Percentiles rank a stretch among this genome's conserved stretches.
Conservation (phyloP, 2,797 vertebrate species). For the Coluber constrictor region DNA sequence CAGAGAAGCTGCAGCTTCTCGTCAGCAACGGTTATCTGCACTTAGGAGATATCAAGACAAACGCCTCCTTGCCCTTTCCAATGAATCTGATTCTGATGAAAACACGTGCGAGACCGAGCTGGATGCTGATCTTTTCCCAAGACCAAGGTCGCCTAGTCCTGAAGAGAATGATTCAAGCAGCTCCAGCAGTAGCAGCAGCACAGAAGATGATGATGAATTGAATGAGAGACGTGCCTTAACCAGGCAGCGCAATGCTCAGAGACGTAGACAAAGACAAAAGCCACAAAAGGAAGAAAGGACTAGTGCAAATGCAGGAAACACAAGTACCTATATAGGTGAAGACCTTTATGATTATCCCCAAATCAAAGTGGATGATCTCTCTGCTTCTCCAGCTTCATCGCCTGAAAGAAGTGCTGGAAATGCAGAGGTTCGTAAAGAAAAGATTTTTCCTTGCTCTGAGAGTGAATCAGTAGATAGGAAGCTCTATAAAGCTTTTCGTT, state of each 20-base stretch:
- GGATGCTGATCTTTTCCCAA: constrained; percentile 89
- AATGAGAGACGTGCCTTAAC: constrained; percentile 77
- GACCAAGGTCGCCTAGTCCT: constrained; percentile 91
- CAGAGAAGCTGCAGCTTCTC: constrained; percentile 71
- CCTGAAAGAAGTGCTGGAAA: constrained; percentile 69
- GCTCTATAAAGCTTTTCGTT: constrained; percentile 81
- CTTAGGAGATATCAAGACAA: constrained; percentile 80
- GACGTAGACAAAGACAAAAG: constrained; percentile 80
- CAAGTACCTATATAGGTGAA: constrained; percentile 79
- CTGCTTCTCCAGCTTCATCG: constrained; percentile 78
- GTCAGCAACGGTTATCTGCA: constrained; percentile 76
- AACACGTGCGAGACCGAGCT: constrained; percentile 82
- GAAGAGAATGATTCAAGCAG: constrained; percentile 87
- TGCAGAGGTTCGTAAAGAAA: constrained; percentile 66
- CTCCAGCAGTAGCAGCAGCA: constrained; percentile 77
- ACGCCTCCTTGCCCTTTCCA: constrained; percentile 84
- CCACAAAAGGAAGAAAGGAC: constrained; percentile 78
- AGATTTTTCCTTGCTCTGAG: constrained; percentile 69
- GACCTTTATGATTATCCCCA: constrained; percentile 91
- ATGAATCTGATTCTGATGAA: constrained; percentile 95
- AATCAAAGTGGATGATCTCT: constrained; percentile 85
- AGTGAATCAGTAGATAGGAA: constrained; percentile 77
- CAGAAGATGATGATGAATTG: constrained; percentile 82
- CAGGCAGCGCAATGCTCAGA: constrained; percentile 84
- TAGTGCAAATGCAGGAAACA: constrained; percentile 57